Evolutionary conservation across 2,113 vertebrate species (phyloP).

Genomic region (Suncus etruscus): DNA sequence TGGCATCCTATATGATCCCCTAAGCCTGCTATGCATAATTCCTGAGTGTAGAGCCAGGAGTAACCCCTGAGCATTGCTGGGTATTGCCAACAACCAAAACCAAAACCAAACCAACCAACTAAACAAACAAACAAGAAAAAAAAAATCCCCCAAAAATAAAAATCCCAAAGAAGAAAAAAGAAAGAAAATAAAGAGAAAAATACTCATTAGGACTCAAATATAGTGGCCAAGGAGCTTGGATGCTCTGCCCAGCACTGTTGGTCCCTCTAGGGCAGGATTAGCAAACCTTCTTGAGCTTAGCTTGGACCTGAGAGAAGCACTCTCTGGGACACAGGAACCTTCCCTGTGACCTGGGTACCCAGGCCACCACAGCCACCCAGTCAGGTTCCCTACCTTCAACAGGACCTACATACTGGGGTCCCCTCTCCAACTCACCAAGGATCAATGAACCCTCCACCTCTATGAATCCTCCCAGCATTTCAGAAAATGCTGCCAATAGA

Average conservation of each 20-base stretch:
- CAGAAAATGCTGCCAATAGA: neutral
- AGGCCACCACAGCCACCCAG: neutral
- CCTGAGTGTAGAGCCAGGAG: no score
- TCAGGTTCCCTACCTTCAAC: neutral
- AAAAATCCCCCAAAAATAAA: no score
- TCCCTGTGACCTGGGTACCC: neutral
- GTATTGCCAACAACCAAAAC: no score
- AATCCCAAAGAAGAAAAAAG: no score
- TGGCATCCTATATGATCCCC: no score
- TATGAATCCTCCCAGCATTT: neutral
- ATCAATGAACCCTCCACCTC: neutral
- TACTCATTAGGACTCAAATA: neutral
- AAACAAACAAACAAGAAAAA: no score
- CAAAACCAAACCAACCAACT: no score
- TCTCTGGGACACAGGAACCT: neutral
- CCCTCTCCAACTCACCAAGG: accelerated
- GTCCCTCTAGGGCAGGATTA: neutral
- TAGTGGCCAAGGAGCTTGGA: neutral
- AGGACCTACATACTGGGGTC: no score
- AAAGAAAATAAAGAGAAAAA: neutral
- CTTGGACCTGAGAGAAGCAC: neutral
- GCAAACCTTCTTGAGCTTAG: neutral
- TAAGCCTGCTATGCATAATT: no score
- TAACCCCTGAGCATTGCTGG: no score
- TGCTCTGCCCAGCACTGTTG: neutral